These are phyloP conservation scores for Drosophila subpulchrella DNA, from an alignment of 1,140 invertebrate genomes.

Conservation along the genomic window DNA sequence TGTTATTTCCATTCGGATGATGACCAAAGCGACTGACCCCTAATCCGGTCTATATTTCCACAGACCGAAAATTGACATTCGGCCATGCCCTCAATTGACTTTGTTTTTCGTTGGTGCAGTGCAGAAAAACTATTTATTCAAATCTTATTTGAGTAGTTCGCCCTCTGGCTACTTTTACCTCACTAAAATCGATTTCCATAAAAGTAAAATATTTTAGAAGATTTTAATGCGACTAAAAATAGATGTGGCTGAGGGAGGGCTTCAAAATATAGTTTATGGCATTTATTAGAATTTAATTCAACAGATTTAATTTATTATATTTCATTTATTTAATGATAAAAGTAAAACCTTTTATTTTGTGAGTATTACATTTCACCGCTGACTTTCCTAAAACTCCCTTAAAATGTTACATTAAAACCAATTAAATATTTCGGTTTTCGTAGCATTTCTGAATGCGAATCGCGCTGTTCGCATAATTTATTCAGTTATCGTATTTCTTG, in stretches of 20 bases:
- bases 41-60: constrained; percentile 57
- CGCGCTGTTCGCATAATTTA: neutral
- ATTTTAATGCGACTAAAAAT: neutral
- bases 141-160: neutral
- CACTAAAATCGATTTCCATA: neutral
- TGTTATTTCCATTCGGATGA: constrained; percentile 49
- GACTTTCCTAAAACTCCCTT: too few species aligned
- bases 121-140: neutral
- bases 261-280: too few species aligned
- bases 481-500: constrained; percentile 9
- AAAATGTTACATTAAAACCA: neutral
- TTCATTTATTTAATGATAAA: too few species aligned
- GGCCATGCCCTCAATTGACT: constrained; percentile 40
- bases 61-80: constrained; percentile 24
- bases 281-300: too few species aligned
- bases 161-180: neutral
- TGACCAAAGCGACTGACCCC: constrained; percentile 32
- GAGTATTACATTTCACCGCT: too few species aligned
- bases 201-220: neutral
- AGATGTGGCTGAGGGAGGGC: too few species aligned
- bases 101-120: constrained; percentile 11
- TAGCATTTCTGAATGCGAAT: neutral
- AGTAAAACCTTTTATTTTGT: too few species aligned
- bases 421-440: neutral
- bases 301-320: too few species aligned